A percentile compares a stretch with the other conserved stretches of the same genome.
phyloP scores from a whole-genome alignment of 2,113 vertebrate species.

The Spizaetus ornatus region DNA sequence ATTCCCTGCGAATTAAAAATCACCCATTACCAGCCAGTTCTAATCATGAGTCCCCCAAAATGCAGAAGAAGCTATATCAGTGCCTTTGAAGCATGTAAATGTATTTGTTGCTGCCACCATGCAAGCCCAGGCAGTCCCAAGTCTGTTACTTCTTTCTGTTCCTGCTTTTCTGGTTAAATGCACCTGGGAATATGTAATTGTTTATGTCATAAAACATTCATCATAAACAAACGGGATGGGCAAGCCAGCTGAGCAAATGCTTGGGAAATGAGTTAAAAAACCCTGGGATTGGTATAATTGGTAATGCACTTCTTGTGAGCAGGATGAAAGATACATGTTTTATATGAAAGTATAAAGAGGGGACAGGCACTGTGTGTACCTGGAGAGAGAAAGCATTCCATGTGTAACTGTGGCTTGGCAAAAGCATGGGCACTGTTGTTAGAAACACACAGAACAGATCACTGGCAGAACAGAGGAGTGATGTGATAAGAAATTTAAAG shows the following conservation, averaged over 20 bases:
- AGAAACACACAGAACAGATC: conserved; percentile 30
- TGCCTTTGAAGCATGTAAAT: conserved; percentile 30
- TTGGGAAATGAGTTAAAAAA: conserved; percentile 49
- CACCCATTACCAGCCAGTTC: background rate
- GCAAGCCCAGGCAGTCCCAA: conserved; percentile 50
- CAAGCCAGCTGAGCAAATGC: conserved; percentile 32
- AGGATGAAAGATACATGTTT: background rate
- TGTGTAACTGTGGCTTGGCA: conserved; percentile 53
- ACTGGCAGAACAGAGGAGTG: conserved; percentile 17
- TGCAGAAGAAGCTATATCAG: background rate
- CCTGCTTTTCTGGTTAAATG: conserved; percentile 66
- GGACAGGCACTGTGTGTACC: background rate
- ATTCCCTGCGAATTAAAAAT: background rate
- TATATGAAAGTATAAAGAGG: background rate
- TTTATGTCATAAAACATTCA: conserved; percentile 50
- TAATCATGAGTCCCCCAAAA: background rate
- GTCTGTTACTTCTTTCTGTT: conserved; percentile 53
- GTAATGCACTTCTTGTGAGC: background rate
- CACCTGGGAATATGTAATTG: conserved; percentile 63
- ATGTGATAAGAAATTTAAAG: conserved; percentile 57
- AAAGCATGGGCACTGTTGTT: conserved; percentile 17
- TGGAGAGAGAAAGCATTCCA: conserved; percentile 34
- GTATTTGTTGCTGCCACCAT: conserved; percentile 39
- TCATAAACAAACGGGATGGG: conserved; percentile 41
- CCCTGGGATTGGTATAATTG: conserved; percentile 2